Evolutionary conservation across 2,113 vertebrate genomes (phyloP), one percentile per base, ranked within the genome.

Genomic region (Nansenia antarctica): DNA sequence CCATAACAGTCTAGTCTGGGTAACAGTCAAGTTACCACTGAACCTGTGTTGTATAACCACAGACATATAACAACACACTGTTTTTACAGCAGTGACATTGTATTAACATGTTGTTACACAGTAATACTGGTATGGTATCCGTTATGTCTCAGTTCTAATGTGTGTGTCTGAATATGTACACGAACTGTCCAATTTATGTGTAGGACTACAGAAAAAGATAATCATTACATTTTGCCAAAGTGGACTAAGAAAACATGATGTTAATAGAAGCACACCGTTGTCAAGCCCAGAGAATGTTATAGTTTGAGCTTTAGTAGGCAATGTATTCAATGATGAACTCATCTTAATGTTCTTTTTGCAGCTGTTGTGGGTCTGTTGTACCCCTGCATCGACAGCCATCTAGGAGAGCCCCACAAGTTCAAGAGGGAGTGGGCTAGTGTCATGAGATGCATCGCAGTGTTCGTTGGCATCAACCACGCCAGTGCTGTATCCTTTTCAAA

Each of bases 361-460:
- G 97, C 96, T 45, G 74, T 93, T 82, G 98, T 98, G 62, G 97
- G 97, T 2, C 90, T 99, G 76, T 78, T 99, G 86, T 99, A 99
- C 86, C 97, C 97, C 18, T 98, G 95, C 91, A 96, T 99, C 79
- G 97, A 98, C 93, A 91, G 87, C 65, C 93, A 91, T 73, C 92
- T 98, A 68, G 97, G 96, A 32, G 94, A 97, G 78, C 96, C 96
- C 29, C 97, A 98, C 90, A 95, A 94, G 82, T 97, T 99, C 86
- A 98, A 98, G 83, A 91, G 96, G 74, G 97, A 99, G 80, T 98
- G 97, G 97, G 98, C 97, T 78, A 99, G 95, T 71, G 96, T 99
- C 64, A 98, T 99, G 95, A 94, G 96, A 82, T 98, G 97, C 12
- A 95, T 99, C 65, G 97, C 96, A 1, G 97, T 97, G 81, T 99